Evolutionary conservation across 1,140 invertebrate species (phyloP), one percentile per base, ranked within the genome.

Genomic region (Magallana angulata): DNA sequence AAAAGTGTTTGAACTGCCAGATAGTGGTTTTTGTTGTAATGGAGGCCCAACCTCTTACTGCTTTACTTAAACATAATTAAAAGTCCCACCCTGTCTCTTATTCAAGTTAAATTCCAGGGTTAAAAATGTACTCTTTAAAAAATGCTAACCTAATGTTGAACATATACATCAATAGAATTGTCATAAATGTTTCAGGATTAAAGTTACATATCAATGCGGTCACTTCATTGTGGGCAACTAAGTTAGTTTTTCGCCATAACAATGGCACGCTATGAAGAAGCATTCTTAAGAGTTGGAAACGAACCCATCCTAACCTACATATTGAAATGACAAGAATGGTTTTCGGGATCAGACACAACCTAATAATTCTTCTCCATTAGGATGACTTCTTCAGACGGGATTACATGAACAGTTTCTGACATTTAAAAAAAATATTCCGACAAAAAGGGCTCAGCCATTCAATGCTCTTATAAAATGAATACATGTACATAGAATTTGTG

Each of bases 331-430:
- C 68, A 18, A 30, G 68, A 76, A 76, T 76, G 68, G 64, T 5
- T 30, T 7, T 30, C 5, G 68, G 36, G 68, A 76, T 76, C 68
- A 76, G 68, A 76, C 24, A 76, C 68, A 76, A 24, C 68, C 68
- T 24, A 76, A 36, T 76, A 76, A 76, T 76, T 76, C 36, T 76
- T 76, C 18, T 76, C 68, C 68, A 76, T 76, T 76, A 76, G n/a
- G 24, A 76, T 76, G 68, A 76, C 24, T 76, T 48, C 68, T 76
- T 76, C 68, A 76, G 2, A 76, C 11, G 24, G 68, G 68, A 76
- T 76, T 76, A 76, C 11, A 18, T 36, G 68, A 76, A 30, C 36
- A 30, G 68, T 30, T 30, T 76, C 30, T 36, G 68, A 76, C 68
- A 76, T 76, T 76, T 76, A 76, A 76, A 76, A 76, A 30, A 48